These are phyloP conservation scores for Telmatochromis sp. DNA, from an alignment of 2,113 vertebrate genomes.

Conservation along the genomic window DNA sequence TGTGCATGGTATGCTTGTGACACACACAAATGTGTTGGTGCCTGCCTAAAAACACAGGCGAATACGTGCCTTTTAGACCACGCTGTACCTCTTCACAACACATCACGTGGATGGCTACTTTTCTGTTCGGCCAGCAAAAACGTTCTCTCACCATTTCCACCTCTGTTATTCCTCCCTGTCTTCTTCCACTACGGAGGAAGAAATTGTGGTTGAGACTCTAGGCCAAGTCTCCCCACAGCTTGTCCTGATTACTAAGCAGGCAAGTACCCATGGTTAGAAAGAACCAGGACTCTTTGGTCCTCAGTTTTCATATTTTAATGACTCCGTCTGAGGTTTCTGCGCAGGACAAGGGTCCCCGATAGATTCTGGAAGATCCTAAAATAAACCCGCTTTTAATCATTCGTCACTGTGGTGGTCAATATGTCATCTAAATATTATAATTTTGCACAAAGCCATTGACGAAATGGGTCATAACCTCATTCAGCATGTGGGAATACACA, in stretches of 20 bases:
- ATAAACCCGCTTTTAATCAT: constrained; percentile 29
- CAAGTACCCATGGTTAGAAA: constrained; percentile 44
- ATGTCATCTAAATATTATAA: constrained; percentile 10
- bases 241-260: constrained; percentile 65
- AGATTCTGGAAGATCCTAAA: not conserved
- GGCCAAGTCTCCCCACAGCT: constrained; percentile 56
- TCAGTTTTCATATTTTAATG: constrained; percentile 22
- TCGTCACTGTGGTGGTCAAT: not conserved
- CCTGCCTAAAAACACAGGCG: not conserved
- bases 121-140: constrained; percentile 50
- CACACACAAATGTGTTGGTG: not conserved
- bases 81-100: constrained; percentile 17
- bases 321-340: not conserved
- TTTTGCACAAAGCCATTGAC: constrained; percentile 10
- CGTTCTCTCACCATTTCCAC: constrained; percentile 13
- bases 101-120: constrained; percentile 37
- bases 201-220: constrained; percentile 43
- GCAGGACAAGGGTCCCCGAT: not conserved
- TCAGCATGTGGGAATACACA: constrained; percentile 21
- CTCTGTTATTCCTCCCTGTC: constrained; percentile 38
- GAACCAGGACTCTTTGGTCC: constrained; percentile 30
- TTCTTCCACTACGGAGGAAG: constrained; percentile 38
- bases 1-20: constrained; percentile 7
- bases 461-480: constrained; percentile 40
- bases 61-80: constrained; percentile 4